Evolutionary conservation across 2,888 invertebrate species (phyloP).

Genomic region (Brassicogethes aeneus): DNA sequence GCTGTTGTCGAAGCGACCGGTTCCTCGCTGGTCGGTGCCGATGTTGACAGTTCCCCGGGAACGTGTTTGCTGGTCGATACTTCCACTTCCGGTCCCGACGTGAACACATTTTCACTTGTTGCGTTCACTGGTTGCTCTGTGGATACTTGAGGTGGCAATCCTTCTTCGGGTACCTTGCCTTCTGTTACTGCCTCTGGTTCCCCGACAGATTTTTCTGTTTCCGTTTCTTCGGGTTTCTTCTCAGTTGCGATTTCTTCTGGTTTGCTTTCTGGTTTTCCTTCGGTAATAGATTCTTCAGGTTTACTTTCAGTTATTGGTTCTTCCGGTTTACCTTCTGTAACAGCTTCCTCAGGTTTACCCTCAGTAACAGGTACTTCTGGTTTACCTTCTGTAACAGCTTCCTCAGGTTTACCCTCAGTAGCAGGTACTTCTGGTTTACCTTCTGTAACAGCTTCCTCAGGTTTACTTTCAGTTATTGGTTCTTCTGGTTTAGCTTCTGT

Average conservation of each 20-base stretch:
- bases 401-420: constrained; percentile 5
- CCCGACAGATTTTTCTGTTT: constrained; percentile 1
- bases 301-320: constrained; percentile 5
- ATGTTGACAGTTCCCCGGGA: constrained; percentile 31
- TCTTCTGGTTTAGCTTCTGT: constrained; percentile 4
- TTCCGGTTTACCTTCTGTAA: constrained; percentile 6
- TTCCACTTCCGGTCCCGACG: constrained; percentile 19
- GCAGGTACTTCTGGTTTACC: constrained; percentile 3
- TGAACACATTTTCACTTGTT: constrained; percentile 8
- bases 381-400: constrained; percentile 7
- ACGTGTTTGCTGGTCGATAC: constrained; percentile 17
- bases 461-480: constrained; percentile 5
- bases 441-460: constrained; percentile 6
- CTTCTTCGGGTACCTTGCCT: constrained; percentile 3
- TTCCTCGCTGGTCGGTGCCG: constrained; percentile 19
- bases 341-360: constrained; percentile 4
- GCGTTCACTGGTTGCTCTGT: neutral
- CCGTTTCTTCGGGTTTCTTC: constrained; percentile 5
- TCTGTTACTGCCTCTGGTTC: constrained; percentile 9
- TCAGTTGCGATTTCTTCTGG: constrained; percentile 5
- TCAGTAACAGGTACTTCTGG: constrained; percentile 6
- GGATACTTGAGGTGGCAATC: neutral
- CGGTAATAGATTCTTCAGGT: constrained; percentile 7
- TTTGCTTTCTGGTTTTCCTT: constrained; percentile 7
- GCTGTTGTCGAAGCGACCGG: constrained; percentile 14